Conservation (phyloP, 2,113 vertebrate genomes). For the Brachypteracias leptosomus region DNA sequence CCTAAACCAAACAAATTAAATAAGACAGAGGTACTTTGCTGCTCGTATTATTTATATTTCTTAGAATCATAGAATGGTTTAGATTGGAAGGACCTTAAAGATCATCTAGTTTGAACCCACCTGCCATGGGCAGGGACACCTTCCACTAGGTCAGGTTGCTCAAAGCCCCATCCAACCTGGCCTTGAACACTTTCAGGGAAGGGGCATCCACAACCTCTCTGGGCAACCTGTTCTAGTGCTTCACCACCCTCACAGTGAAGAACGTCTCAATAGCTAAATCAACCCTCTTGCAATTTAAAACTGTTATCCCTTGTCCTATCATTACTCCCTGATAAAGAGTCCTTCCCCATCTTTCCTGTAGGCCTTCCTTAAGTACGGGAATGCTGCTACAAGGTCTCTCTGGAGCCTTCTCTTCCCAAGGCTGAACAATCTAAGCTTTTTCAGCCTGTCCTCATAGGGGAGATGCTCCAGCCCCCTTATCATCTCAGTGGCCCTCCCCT, state of each 20-base stretch:
- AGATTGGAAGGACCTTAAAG: neutral
- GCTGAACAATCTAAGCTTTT: neutral
- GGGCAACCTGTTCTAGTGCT: neutral
- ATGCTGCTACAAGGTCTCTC: neutral
- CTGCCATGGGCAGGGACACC: neutral
- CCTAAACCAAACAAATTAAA: conserved; percentile 13
- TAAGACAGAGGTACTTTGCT: neutral
- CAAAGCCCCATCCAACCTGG: neutral
- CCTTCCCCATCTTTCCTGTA: neutral
- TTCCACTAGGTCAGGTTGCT: neutral
- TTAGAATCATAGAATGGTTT: neutral
- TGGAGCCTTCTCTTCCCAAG: neutral
- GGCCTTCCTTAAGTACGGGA: neutral
- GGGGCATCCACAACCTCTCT: neutral
- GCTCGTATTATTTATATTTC: neutral
- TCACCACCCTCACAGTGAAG: neutral
- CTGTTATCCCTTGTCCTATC: neutral
- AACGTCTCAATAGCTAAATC: neutral
- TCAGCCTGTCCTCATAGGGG: neutral
- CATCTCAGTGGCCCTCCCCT: neutral
- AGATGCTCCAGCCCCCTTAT: neutral
- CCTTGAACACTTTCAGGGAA: neutral
- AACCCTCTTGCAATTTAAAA: neutral
- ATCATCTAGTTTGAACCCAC: neutral
- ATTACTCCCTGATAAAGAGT: neutral